Conservation (phyloP, 2,888 invertebrate genomes). For the Leucozona laternaria region DNA sequence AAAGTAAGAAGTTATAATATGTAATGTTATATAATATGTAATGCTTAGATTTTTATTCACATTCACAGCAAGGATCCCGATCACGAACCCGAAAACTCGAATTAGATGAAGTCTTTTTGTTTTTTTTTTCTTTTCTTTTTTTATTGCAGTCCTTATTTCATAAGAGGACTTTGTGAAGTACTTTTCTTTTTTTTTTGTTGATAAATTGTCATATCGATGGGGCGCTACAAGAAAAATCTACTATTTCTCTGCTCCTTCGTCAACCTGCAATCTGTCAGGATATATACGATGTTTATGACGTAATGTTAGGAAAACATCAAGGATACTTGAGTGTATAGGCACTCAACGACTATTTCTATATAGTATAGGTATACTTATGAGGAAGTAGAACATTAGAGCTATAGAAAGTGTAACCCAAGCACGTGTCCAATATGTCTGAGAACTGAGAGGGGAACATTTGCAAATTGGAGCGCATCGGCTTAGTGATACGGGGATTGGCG, state of each 20-base stretch:
- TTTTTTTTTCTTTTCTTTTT: constrained; percentile 46
- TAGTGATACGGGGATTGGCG: background rate
- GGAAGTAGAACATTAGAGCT: constrained; percentile 33
- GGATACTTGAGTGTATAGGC: constrained; percentile 57
- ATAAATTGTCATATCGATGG: constrained; percentile 53
- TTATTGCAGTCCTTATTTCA: background rate
- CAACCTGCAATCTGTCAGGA: constrained; percentile 71
- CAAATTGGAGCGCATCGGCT: background rate
- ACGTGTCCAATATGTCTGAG: constrained; percentile 60
- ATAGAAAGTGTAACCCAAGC: constrained; percentile 47
- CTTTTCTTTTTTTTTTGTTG: constrained; percentile 9
- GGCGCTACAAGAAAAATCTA: constrained; percentile 29
- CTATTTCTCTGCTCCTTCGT: constrained; percentile 23
- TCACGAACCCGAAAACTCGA: constrained; percentile 22
- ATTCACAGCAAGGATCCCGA: constrained; percentile 50
- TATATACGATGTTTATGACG: constrained; percentile 61
- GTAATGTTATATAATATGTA: background rate
- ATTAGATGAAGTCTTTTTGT: constrained; percentile 1
- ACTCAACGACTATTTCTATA: constrained; percentile 40
- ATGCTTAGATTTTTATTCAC: constrained; percentile 31
- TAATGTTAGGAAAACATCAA: constrained; percentile 53
- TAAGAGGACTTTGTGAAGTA: background rate
- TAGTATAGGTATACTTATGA: background rate
- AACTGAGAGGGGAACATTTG: too few species aligned
- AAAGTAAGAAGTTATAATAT: constrained; percentile 15